Base-by-base conservation (phyloP, 2,888 invertebrate genomes). In the Bombylius discolor region DNA sequence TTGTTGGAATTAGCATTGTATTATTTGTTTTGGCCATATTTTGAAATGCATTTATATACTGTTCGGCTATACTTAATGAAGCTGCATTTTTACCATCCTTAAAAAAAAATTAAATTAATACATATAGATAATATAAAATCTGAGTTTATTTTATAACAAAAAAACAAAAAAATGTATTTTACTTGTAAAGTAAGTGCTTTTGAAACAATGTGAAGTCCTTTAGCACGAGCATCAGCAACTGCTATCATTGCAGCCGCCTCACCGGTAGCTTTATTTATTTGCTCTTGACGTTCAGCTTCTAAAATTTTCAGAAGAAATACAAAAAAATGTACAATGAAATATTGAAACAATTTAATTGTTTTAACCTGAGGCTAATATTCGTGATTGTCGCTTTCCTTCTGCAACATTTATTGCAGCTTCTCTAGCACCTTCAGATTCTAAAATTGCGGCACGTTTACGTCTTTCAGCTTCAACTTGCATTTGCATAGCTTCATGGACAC, bases 401-500 rank as follows among this genome's bases (percentile, higher is more conserved):
- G 99, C 99, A 7, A 96, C 89, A 74, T 99, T 99, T 57, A 99
- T 95, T 61, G 97, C 94, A 0, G 91, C 90, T 62, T 87, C 88
- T 34, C 91, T 78, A 11, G 85, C 80, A 70, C 97, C 97, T 77
- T 99, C 99, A 0, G 98, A 98, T 71, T 99, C 97, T 61, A 99
- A 78, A 67, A 99, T 90, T 14, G 94, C 89, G 0, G 99, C 99
- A 62, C 99, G 79, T 71, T 99, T 99, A 68, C 88, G 86, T 55
- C 99, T 77, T 72, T 99, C 99, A 0, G 99, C 99, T 76, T 99
- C 98, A 1, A 99, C 99, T 78, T 99, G 99, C 96, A 98, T 97
- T 75, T 99, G 99, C 99, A 99, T 99, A 0, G 99, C 99, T 73
- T 98, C 97, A 68, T 97, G 93, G 2, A 99, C 89, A 65, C 96